Evolutionary conservation across 2,888 invertebrate genomes (phyloP).

Genomic region (Pimpla rufipes): DNA sequence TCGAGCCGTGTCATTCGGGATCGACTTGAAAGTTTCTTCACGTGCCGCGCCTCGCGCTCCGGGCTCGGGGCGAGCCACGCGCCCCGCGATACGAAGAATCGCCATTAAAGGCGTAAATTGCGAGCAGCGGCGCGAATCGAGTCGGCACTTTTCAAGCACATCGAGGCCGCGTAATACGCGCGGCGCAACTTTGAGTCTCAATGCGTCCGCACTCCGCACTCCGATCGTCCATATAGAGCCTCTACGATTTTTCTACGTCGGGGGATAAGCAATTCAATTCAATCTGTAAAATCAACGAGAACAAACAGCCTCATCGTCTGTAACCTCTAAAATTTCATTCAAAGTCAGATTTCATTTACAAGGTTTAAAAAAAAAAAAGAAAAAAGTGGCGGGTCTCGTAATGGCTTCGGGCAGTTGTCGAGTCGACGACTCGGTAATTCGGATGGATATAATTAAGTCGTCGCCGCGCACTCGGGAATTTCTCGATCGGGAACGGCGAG

Average conservation of each 20-base stretch:
- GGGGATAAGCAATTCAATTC: slow-evolving; percentile 28
- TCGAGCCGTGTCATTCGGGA: slow-evolving; percentile 32
- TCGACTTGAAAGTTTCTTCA: slow-evolving; percentile 66
- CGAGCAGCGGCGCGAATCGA: slow-evolving; percentile 62
- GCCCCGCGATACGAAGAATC: slow-evolving; percentile 62
- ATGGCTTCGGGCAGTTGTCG: slow-evolving; percentile 38
- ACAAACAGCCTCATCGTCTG: slow-evolving; percentile 2
- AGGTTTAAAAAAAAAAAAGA: slow-evolving; percentile 46
- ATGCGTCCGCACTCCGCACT: slow-evolving; percentile 48
- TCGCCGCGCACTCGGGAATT: slow-evolving; percentile 46
- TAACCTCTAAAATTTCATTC: slow-evolving; percentile 33
- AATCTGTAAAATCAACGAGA: slow-evolving; percentile 29
- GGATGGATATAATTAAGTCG: neutral
- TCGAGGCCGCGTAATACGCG: slow-evolving; percentile 20
- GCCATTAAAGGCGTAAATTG: slow-evolving; percentile 67
- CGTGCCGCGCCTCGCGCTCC: slow-evolving; percentile 49
- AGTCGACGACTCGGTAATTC: slow-evolving; percentile 43
- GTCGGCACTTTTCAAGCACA: slow-evolving; percentile 65
- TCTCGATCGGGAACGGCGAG: slow-evolving; percentile 40
- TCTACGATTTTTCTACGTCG: slow-evolving; percentile 29
- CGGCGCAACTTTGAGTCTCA: slow-evolving; percentile 64
- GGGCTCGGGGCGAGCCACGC: slow-evolving; percentile 14
- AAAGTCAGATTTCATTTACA: slow-evolving; percentile 43
- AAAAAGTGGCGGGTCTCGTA: neutral
- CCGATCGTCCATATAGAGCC: slow-evolving; percentile 15